A percentile compares a stretch with the other conserved stretches of the same genome.
phyloP scores from a whole-genome alignment of 2,797 vertebrate species.

The Bovichtus variegatus region DNA sequence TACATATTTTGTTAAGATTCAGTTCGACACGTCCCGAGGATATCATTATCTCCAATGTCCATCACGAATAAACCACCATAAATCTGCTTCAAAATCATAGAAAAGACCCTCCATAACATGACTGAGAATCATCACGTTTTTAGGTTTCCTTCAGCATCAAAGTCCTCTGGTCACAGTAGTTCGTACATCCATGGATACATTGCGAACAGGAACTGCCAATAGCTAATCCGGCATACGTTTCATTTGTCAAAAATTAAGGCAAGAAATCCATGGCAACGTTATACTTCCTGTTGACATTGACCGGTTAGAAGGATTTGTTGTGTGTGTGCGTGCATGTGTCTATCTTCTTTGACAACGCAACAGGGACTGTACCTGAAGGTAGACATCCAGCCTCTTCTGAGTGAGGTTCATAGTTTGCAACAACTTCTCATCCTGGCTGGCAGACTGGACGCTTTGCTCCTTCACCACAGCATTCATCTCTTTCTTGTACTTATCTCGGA shows the following conservation, averaged over 20 bases:
- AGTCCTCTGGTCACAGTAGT: neutral
- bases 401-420: slow-evolving; percentile 99
- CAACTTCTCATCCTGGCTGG: slow-evolving; percentile 95
- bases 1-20: neutral
- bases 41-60: neutral
- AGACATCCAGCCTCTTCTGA: slow-evolving; percentile 95
- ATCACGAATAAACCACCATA: neutral
- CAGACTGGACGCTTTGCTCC: slow-evolving; percentile 93
- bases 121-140: neutral
- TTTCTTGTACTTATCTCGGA: slow-evolving; percentile 95
- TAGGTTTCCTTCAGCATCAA: neutral
- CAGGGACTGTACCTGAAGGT: slow-evolving; percentile 90
- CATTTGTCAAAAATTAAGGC: neutral
- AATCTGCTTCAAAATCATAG: neutral
- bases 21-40: neutral
- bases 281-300: neutral
- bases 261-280: neutral
- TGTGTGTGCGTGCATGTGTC: neutral
- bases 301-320: neutral
- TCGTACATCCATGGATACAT: neutral
- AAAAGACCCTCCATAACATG: neutral
- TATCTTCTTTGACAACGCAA: neutral
- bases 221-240: neutral
- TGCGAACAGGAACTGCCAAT: neutral
- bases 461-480: slow-evolving; percentile 95